Evolutionary conservation across 1,140 invertebrate species (phyloP), one percentile per base, ranked within the genome.

Genomic region (Hypsibius dujardini): DNA sequence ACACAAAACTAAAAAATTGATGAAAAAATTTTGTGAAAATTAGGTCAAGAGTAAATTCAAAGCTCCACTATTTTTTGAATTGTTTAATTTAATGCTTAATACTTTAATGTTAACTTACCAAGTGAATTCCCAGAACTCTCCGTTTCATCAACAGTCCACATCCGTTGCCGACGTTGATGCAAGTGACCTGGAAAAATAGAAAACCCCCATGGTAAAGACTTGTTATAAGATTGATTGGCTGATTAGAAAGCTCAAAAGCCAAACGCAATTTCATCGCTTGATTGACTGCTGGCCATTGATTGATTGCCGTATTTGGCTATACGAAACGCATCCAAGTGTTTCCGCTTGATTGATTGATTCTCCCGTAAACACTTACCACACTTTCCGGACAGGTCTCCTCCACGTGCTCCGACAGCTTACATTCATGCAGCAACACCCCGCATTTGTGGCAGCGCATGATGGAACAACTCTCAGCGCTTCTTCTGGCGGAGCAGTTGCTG

Each of bases 111-210:
- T 7, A 67, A 1, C 74, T 74, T 3, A 74, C 72, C 56, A 84
- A 74, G 75, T 84, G 83, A 7, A 71, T 71, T 7, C 77, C 76
- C 46, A 79, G 50, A 59, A 79, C 75, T n/a, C 75, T 75, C 47
- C 83, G 76, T 2, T 73, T 73, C 72, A 84, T 73, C 69, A 75
- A 70, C 28, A 77, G 70, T 12, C 80, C 79, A 74, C 83, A 84
- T 2, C 83, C 83, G 78, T 82, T 78, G 15, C 62, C 74, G 15
- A 72, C 71, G 75, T 84, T 84, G 42, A 83, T 78, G 74, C 83
- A 84, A 42, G 76, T 72, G 1, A 80, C 73, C 75, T 76, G 56
- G 12, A 72, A 71, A 47, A 62, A 56, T 46, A 71, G 62, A 50
- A 73, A 0, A 56, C 0, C 50, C 7, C 50, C n/a, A 56, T 56